Conservation (phyloP, 1,140 invertebrate genomes). For the Homalodisca vitripennis region DNA sequence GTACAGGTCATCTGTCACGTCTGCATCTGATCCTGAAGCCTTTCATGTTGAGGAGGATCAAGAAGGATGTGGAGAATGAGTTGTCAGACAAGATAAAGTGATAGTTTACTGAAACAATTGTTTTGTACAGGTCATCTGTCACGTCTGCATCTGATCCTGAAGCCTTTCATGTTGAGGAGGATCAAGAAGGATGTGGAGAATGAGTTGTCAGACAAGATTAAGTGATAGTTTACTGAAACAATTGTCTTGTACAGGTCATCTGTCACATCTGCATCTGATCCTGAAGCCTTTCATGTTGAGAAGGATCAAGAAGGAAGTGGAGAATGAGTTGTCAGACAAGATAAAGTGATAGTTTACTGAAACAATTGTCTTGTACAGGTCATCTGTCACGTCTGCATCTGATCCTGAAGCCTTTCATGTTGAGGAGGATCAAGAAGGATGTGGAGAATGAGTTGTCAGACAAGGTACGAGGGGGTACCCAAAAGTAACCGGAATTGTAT, state of each 20-base stretch:
- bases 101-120: no score
- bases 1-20: conserved; percentile 86
- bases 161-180: conserved; percentile 94
- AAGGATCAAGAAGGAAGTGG: conserved; percentile 95
- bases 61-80: conserved; percentile 97
- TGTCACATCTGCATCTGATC: conserved; percentile 92
- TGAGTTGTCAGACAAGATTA: conserved; percentile 94
- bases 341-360: conserved; percentile 95
- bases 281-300: conserved; percentile 96
- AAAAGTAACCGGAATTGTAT: no score
- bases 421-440: conserved; percentile 93
- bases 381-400: conserved; percentile 91
- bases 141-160: conserved; percentile 92
- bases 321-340: conserved; percentile 96
- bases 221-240: conserved; percentile 47
- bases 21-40: conserved; percentile 95
- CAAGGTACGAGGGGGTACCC: no score
- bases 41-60: conserved; percentile 94
- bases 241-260: conserved; percentile 72
- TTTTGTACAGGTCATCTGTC: conserved; percentile 83
- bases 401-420: conserved; percentile 97
- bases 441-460: conserved; percentile 96
- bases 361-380: conserved; percentile 79
- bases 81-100: conserved; percentile 94
- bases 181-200: conserved; percentile 98